These are phyloP conservation scores for Trichomycterus rosablanca DNA, from an alignment of 2,113 vertebrate species.

Conservation along the genomic window DNA sequence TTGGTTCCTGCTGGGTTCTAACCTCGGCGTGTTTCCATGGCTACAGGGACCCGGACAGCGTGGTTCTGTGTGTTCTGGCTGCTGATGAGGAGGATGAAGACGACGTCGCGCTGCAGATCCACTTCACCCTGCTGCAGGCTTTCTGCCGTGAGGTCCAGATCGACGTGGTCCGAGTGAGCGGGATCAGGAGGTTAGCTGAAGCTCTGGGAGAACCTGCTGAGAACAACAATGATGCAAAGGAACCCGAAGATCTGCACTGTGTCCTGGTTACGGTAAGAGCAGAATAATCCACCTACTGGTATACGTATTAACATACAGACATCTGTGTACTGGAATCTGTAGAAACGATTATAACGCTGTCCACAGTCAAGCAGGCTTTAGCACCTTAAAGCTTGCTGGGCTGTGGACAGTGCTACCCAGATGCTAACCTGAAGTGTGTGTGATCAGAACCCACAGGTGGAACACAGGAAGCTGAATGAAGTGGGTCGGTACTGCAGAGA, in stretches of 20 bases:
- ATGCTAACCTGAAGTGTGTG: background rate
- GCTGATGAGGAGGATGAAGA: slow-evolving; percentile 80
- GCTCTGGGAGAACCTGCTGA: slow-evolving; percentile 66
- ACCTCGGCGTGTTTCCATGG: background rate
- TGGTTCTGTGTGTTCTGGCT: slow-evolving; percentile 84
- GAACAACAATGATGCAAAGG: slow-evolving; percentile 58
- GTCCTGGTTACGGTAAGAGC: slow-evolving; percentile 84
- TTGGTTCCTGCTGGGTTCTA: too few relatives aligned
- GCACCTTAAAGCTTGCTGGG: too few relatives aligned
- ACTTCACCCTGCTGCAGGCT: slow-evolving; percentile 90
- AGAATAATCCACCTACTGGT: too few relatives aligned
- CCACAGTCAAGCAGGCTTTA: too few relatives aligned
- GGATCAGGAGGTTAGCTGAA: slow-evolving; percentile 72
- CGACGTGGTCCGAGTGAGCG: slow-evolving; percentile 80
- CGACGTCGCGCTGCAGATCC: slow-evolving; percentile 86
- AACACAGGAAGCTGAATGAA: slow-evolving; percentile 76
- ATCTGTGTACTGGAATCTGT: too few relatives aligned
- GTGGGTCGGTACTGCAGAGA: slow-evolving; percentile 83
- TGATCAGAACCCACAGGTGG: slow-evolving; percentile 73
- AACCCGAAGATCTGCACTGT: slow-evolving; percentile 86
- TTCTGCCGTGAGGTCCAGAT: slow-evolving; percentile 93
- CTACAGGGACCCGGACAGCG: slow-evolving; percentile 85
- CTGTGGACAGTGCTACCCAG: too few relatives aligned
- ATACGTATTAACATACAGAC: too few relatives aligned
- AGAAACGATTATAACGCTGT: too few relatives aligned